phyloP scores from a whole-genome alignment of 1,140 invertebrate genomes.

The Elysia chlorotica region DNA sequence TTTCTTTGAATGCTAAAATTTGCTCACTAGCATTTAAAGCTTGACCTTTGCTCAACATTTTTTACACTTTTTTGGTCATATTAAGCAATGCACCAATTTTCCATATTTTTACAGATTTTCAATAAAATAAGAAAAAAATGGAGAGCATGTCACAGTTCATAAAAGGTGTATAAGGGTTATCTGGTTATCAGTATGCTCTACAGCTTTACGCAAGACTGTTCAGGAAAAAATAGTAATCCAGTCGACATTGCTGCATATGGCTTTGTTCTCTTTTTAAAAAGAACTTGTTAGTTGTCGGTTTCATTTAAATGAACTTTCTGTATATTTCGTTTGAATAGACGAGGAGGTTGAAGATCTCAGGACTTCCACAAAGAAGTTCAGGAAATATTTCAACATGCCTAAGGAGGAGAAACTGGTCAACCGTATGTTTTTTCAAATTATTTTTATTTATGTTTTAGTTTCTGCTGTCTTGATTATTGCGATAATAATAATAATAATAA shows the following conservation, averaged over 20 bases:
- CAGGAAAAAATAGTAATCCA: not conserved
- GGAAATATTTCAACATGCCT: slow-evolving; percentile 86
- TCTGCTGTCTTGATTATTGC: not conserved
- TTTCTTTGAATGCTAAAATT: too few relatives aligned
- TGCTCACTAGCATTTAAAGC: too few relatives aligned
- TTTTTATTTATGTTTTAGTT: not conserved
- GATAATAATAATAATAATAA: too few relatives aligned
- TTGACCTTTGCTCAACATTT: too few relatives aligned
- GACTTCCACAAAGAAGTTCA: slow-evolving; percentile 83
- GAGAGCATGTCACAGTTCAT: too few relatives aligned
- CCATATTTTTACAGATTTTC: too few relatives aligned
- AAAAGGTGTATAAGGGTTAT: too few relatives aligned
- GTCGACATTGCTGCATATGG: not conserved
- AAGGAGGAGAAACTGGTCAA: slow-evolving; percentile 95
- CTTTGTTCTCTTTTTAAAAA: not conserved
- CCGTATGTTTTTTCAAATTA: slow-evolving; percentile 75
- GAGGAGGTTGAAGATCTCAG: slow-evolving; percentile 83
- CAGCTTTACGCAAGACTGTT: not conserved
- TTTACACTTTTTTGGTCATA: too few relatives aligned
- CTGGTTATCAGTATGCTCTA: not conserved
- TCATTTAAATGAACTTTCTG: not conserved
- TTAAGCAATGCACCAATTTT: too few relatives aligned
- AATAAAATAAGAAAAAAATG: too few relatives aligned
- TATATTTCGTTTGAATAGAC: slow-evolving; percentile 65
- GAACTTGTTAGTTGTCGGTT: not conserved